Conservation (phyloP, 2,888 invertebrate genomes). For the Horisme vitalbata region DNA sequence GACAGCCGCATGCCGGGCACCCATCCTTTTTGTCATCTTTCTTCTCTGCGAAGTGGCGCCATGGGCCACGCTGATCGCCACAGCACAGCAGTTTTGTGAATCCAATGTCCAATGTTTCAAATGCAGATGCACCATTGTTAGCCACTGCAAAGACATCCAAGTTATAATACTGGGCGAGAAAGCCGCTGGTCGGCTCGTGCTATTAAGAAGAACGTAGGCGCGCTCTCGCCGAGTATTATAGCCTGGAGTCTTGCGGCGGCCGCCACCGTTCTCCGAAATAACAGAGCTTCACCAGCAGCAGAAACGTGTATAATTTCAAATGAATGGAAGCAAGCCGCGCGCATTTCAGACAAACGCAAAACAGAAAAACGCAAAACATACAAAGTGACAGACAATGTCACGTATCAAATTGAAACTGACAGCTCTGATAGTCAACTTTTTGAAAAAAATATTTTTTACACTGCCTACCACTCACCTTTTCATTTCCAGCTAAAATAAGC, state of each 20-base stretch:
- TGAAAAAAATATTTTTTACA: background rate
- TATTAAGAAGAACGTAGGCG: slow-evolving; percentile 67
- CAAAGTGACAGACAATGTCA: background rate
- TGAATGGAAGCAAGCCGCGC: background rate
- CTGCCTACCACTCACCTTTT: too few relatives aligned
- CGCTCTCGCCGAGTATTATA: slow-evolving; percentile 70
- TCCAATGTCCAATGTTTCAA: slow-evolving; percentile 34
- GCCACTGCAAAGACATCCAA: slow-evolving; percentile 71
- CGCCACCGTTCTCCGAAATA: slow-evolving; percentile 74
- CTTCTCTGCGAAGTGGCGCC: slow-evolving; percentile 49
- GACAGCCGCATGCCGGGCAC: slow-evolving; percentile 37
- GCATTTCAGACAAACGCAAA: background rate
- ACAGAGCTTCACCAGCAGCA: slow-evolving; percentile 54
- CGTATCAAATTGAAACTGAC: background rate
- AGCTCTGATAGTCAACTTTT: background rate
- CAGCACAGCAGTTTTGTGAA: slow-evolving; percentile 45
- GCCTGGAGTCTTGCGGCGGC: slow-evolving; percentile 61
- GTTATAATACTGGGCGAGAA: slow-evolving; percentile 68
- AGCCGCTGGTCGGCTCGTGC: slow-evolving; percentile 57
- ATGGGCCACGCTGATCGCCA: slow-evolving; percentile 46
- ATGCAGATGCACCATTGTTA: slow-evolving; percentile 33
- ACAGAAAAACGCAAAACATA: background rate
- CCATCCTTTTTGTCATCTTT: slow-evolving; percentile 46
- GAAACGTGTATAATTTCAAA: slow-evolving; percentile 7
- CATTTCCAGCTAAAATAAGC: too few relatives aligned